Conservation (phyloP, 1,140 invertebrate genomes). For the Zaprionus lachaisei region DNA sequence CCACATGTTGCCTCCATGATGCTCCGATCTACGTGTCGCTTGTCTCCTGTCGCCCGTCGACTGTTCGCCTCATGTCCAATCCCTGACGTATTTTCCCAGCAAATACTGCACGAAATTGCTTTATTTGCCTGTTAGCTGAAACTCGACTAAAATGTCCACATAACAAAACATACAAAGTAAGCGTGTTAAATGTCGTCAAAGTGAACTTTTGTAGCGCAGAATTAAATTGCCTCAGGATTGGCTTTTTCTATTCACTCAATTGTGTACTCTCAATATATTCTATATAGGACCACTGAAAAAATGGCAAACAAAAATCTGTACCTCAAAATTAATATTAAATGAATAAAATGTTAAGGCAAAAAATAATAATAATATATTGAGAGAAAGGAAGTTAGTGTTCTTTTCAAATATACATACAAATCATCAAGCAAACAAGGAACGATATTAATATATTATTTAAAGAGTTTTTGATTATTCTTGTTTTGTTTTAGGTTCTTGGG, state of each 20-base stretch:
- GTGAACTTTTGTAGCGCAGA: background rate
- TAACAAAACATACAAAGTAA: conserved; percentile 26
- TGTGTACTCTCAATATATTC: background rate
- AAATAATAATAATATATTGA: background rate
- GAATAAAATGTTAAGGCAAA: background rate
- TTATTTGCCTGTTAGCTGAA: conserved; percentile 44
- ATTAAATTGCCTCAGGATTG: conserved; percentile 8
- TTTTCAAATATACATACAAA: no score
- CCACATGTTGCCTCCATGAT: background rate
- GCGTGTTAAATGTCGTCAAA: conserved; percentile 39
- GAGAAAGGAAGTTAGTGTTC: no score
- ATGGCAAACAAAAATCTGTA: background rate
- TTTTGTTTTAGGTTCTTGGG: background rate
- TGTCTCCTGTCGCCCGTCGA: background rate
- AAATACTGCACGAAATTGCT: conserved; percentile 51
- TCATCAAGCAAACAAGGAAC: no score
- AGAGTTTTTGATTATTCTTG: no score
- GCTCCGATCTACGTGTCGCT: conserved; percentile 21
- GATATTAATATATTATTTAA: no score
- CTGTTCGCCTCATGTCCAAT: conserved; percentile 14
- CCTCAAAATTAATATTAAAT: background rate
- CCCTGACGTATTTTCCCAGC: conserved; percentile 31
- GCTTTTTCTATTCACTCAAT: background rate
- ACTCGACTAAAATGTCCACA: conserved; percentile 30
- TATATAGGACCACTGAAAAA: background rate